Percentiles rank a stretch among this genome's conserved stretches.
Evolutionary conservation across 2,888 invertebrate species (phyloP).

Genomic region (Amiota communis): DNA sequence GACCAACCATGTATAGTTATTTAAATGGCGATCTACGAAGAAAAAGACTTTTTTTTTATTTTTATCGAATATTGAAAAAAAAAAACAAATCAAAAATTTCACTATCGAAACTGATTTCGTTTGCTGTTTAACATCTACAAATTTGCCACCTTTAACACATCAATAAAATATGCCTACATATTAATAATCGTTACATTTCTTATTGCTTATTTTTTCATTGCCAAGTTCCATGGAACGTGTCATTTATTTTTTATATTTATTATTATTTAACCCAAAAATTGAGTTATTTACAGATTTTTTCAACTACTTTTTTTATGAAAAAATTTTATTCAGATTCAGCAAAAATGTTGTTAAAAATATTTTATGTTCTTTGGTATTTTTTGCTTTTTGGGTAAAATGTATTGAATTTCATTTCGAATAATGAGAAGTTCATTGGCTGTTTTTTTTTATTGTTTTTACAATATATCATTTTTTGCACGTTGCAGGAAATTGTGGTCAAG

Average conservation of each 20-base stretch:
- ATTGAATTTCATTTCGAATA: constrained; percentile 17
- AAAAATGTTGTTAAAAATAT: not conserved
- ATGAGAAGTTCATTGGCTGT: not conserved
- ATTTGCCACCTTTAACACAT: not conserved
- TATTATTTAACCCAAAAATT: constrained; percentile 4
- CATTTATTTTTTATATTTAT: not conserved
- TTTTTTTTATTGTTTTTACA: not conserved
- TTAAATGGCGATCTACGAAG: no score
- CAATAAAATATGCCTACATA: not conserved
- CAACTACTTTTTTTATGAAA: not conserved
- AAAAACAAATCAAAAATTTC: not conserved
- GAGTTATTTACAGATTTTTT: constrained; percentile 1
- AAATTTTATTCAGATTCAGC: constrained; percentile 14
- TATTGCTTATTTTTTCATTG: not conserved
- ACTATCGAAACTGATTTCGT: not conserved
- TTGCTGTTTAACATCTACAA: not conserved
- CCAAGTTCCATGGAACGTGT: constrained; percentile 11
- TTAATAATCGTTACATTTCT: not conserved
- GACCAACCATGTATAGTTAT: no score
- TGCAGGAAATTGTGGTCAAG: constrained; percentile 17
- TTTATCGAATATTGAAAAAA: no score
- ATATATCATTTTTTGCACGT: not conserved
- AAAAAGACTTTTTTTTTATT: not conserved
- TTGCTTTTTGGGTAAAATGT: not conserved
- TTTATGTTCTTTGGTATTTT: not conserved